Evolutionary conservation across 2,797 vertebrate genomes (phyloP).

Genomic region (Nothura maculosa): DNA sequence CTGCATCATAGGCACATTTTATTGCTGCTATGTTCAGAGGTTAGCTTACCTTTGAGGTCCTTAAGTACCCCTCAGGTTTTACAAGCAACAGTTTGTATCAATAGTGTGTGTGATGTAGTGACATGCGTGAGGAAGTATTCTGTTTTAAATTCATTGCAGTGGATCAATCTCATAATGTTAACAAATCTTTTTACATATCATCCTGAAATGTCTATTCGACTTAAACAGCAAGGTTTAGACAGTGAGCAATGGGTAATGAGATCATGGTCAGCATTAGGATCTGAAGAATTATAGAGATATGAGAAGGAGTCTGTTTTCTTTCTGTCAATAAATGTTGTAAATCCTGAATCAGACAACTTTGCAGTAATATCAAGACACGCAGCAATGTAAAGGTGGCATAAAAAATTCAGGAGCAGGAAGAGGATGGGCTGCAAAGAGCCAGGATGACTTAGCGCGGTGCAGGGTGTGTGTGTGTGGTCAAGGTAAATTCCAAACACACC

Average conservation of each 20-base stretch:
- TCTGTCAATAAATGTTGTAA: constrained; percentile 66
- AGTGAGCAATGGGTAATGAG: constrained; percentile 55
- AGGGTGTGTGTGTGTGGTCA: constrained; percentile 13
- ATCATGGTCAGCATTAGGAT: constrained; percentile 69
- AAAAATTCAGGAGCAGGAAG: constrained; percentile 54
- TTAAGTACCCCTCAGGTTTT: constrained; percentile 38
- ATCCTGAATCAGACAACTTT: constrained; percentile 46
- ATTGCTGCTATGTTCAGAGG: constrained; percentile 49
- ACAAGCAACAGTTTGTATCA: constrained; percentile 41
- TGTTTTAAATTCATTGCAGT: constrained; percentile 73
- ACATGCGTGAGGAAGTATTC: neutral
- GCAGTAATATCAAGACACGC: constrained; percentile 42
- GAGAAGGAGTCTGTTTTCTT: constrained; percentile 63
- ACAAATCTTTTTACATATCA: constrained; percentile 74
- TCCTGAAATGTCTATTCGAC: constrained; percentile 50
- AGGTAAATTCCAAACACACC: constrained; percentile 58
- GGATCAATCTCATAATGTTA: constrained; percentile 64
- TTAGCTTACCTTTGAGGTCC: constrained; percentile 9
- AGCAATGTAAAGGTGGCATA: constrained; percentile 48
- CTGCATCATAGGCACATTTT: neutral
- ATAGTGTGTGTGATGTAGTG: constrained; percentile 15
- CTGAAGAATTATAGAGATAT: constrained; percentile 62
- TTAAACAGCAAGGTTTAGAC: constrained; percentile 58
- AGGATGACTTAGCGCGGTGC: constrained; percentile 53
- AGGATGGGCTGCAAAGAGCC: constrained; percentile 22